A percentile compares a stretch with the other conserved stretches of the same genome.
phyloP scores from a whole-genome alignment of 2,797 vertebrate species.

The Anguilla obscura region DNA sequence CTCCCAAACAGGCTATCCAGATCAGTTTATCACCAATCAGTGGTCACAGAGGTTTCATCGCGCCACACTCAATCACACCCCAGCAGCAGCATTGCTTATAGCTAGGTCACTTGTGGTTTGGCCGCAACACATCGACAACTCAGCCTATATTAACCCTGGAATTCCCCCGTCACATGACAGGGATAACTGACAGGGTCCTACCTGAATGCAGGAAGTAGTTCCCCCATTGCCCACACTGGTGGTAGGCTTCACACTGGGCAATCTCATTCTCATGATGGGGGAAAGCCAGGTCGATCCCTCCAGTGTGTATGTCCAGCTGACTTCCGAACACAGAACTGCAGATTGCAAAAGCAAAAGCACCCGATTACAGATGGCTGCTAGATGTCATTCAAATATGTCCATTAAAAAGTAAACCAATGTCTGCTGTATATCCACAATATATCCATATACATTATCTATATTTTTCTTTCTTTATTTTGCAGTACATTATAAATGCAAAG shows the following conservation, averaged over 20 bases:
- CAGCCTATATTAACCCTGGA: no score
- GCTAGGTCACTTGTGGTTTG: neutral
- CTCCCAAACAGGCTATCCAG: neutral
- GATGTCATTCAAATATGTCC: neutral
- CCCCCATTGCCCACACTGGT: constrained; percentile 89
- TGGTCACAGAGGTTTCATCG: neutral
- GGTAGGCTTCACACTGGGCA: constrained; percentile 90
- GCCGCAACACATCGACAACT: neutral
- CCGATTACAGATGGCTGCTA: neutral
- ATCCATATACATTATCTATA: neutral
- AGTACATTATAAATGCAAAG: neutral
- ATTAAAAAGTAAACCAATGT: neutral
- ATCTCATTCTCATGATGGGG: constrained; percentile 98
- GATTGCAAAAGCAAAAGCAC: constrained; percentile 9
- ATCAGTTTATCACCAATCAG: neutral
- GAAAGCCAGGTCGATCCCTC: constrained; percentile 92
- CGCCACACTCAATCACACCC: neutral
- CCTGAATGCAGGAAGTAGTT: constrained; percentile 97
- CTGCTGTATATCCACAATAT: neutral
- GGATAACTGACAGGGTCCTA: constrained; percentile 55
- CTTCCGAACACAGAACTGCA: constrained; percentile 86
- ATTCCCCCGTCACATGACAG: no score
- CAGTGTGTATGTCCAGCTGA: constrained; percentile 91
- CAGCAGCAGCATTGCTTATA: neutral
- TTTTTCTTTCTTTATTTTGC: neutral